Evolutionary conservation across 1,140 invertebrate genomes (phyloP).

Genomic region (Aphidius ervi): DNA sequence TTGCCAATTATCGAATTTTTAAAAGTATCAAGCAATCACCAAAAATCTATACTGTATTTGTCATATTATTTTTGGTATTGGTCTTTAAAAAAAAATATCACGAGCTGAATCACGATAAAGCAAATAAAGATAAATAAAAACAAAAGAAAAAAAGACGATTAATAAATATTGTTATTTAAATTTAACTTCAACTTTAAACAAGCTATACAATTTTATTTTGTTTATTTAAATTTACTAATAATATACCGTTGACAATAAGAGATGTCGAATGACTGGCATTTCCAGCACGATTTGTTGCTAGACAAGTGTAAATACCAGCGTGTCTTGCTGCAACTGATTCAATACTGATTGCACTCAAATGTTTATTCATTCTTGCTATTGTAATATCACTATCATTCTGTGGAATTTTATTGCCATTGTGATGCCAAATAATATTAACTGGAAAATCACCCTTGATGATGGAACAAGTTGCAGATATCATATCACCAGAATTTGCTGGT

Average conservation of each 20-base stretch:
- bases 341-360: constrained; percentile 73
- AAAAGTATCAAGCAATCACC: no score
- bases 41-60: no score
- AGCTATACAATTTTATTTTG: not conserved
- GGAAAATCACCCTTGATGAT: constrained; percentile 75
- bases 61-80: no score
- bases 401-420: constrained; percentile 64
- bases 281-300: constrained; percentile 70
- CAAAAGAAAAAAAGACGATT: no score
- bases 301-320: constrained; percentile 77
- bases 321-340: constrained; percentile 72
- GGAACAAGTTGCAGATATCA: constrained; percentile 70
- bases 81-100: no score
- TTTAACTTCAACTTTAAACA: constrained; percentile 22
- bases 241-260: constrained; percentile 71
- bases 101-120: no score
- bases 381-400: constrained; percentile 63
- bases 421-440: constrained; percentile 71
- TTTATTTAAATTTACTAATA: not conserved
- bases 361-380: constrained; percentile 70
- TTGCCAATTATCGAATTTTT: no score
- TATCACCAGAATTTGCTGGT: constrained; percentile 75
- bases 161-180: constrained; percentile 27
- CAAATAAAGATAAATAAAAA: no score
- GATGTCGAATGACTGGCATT: constrained; percentile 64